Percentiles rank a stretch among this genome's conserved stretches.
Conservation (phyloP, 2,113 vertebrate species). For the Cathartes aura region DNA sequence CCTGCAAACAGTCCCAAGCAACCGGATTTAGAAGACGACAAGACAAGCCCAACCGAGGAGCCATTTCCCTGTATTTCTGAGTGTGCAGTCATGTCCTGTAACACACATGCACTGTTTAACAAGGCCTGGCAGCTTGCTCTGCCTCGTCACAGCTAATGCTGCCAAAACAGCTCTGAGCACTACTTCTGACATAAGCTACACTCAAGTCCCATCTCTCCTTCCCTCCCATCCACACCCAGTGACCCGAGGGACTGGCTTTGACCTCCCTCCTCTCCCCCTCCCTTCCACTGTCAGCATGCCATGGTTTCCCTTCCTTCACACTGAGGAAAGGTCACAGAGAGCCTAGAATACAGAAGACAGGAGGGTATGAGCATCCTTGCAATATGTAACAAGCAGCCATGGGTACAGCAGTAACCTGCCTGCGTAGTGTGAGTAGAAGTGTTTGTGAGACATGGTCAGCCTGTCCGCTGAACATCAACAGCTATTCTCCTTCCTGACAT, state of each 20-base stretch:
- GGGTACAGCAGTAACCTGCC: neutral
- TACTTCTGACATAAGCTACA: neutral
- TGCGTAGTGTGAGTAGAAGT: rapidly evolving
- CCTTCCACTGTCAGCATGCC: neutral
- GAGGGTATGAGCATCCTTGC: neutral
- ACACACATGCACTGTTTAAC: neutral
- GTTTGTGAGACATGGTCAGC: neutral
- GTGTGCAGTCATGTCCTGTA: neutral
- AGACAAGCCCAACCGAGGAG: neutral
- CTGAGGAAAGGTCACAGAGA: neutral
- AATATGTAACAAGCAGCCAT: neutral
- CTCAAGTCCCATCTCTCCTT: neutral
- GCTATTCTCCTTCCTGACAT: neutral
- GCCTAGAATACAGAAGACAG: neutral
- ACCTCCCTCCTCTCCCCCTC: neutral
- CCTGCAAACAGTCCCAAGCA: neutral
- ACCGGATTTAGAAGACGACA: neutral
- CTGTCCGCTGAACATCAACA: neutral
- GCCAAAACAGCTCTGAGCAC: neutral
- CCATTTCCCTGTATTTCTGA: neutral
- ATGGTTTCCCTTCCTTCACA: neutral
- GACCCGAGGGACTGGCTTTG: neutral
- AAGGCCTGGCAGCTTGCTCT: neutral
- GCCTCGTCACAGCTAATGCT: neutral
- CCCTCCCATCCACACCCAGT: neutral